Evolutionary conservation across 1,140 invertebrate species (phyloP), one percentile per base, ranked within the genome.

Genomic region (Bombus breviceps): DNA sequence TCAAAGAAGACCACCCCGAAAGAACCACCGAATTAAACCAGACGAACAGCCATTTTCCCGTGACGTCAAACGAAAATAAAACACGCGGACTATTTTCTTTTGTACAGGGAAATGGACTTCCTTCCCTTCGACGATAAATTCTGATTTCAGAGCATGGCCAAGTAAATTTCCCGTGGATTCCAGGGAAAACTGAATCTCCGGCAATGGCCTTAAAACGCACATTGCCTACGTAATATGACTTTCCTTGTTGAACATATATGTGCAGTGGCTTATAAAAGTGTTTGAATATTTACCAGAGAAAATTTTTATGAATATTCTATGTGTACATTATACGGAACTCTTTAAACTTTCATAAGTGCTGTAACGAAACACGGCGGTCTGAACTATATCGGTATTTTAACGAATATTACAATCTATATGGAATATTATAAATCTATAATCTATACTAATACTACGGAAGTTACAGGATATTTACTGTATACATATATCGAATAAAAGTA

Each of bases 121-220:
- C 5, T 22, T 18, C 6, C 1, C 43, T 28, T 15, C 1, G 1
- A 6, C 47, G 47, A 81, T 81, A 81, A 81, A 81, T 72, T 59
- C 47, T 59, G 25, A 32, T 81, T 41, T 37, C 66, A 28, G 34
- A 9, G 37, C 5, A 15, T 15, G 22, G 37, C 3, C 68, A 25
- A 59, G 47, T 72, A 81, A 72, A 72, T 72, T 81, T 81, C 6
- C 34, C 37, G 47, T 5, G 47, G 47, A 72, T 72, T n/a, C 68
- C 34, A n/a, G 15, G 34, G 43, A 53, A 47, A 71, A 59, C 47
- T 41, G 79, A 81, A 81, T 81, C 79, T 81, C 78, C 4, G 10
- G 10, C 10, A 37, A 22, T 22, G 68, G 18, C 10, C n/a, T 72
- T 59, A 59, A 81, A 81, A 81, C 47, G 68, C 79, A 39, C 1